Conservation (phyloP, 2,888 invertebrate genomes). For the Dermolepida albohirtum region DNA sequence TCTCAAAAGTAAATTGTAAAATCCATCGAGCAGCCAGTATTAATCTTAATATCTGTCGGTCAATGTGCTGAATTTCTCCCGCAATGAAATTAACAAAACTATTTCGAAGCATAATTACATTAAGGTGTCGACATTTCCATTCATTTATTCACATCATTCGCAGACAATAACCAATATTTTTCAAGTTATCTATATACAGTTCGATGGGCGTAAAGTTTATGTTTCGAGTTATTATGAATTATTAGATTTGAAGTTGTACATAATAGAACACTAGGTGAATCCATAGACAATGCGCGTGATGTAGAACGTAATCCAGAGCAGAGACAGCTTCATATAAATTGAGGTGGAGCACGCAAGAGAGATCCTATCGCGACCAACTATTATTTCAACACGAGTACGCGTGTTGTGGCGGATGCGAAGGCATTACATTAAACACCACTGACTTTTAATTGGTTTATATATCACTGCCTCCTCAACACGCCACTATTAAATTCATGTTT, state of each 20-base stretch:
- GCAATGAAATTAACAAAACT: too few species aligned
- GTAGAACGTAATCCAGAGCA: slow-evolving; percentile 46
- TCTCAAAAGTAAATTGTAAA: too few species aligned
- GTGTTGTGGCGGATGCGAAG: slow-evolving; percentile 61
- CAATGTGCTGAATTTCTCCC: too few species aligned
- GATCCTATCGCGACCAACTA: slow-evolving; percentile 59
- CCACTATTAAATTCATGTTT: slow-evolving; percentile 51
- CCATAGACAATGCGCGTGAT: slow-evolving; percentile 39
- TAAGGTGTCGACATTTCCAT: too few species aligned
- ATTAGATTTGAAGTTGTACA: slow-evolving; percentile 31
- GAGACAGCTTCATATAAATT: slow-evolving; percentile 57
- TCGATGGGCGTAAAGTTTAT: slow-evolving; percentile 36
- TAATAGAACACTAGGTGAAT: slow-evolving; percentile 40
- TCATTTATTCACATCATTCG: neutral
- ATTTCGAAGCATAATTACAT: too few species aligned
- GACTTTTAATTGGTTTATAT: slow-evolving; percentile 64
- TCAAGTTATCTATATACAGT: slow-evolving; percentile 29
- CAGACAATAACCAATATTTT: slow-evolving; percentile 31
- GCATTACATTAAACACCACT: slow-evolving; percentile 63
- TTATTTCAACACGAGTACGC: slow-evolving; percentile 62
- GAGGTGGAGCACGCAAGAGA: slow-evolving; percentile 59
- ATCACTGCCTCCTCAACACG: slow-evolving; percentile 57
- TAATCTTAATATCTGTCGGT: too few species aligned
- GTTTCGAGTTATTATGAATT: slow-evolving; percentile 39
- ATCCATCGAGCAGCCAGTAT: too few species aligned